Conservation (phyloP, 1,140 invertebrate species). For the Brachionus rotundiformis region DNA sequence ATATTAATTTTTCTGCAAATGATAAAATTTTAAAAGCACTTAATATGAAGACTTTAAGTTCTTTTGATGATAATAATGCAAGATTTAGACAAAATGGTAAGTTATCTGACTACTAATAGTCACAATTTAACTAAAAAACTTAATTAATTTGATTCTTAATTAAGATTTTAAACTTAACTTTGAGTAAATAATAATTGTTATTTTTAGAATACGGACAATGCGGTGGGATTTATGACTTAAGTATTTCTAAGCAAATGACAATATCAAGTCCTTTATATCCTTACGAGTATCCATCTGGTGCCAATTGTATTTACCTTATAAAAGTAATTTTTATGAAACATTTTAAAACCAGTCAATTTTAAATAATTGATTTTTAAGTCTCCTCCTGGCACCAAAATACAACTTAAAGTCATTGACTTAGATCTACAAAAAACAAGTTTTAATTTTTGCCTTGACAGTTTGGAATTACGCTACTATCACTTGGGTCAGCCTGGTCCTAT, state of each 20-base stretch:
- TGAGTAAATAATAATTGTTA: too few species aligned
- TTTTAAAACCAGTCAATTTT: not conserved
- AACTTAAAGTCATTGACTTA: not conserved
- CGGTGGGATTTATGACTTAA: constrained; percentile 33
- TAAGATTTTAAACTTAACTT: too few species aligned
- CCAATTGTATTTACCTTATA: not conserved
- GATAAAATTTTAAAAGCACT: not conserved
- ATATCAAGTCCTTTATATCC: constrained; percentile 48
- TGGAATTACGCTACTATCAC: constrained; percentile 39
- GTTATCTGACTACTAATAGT: too few species aligned
- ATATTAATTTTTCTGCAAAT: not conserved
- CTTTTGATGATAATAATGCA: not conserved
- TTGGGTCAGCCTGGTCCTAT: constrained; percentile 48
- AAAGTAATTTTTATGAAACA: not conserved
- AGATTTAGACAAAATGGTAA: not conserved
- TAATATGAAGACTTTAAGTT: not conserved
- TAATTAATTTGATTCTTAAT: too few species aligned
- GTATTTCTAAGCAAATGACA: not conserved
- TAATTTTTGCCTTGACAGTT: constrained; percentile 22
- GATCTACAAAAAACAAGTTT: constrained; percentile 10
- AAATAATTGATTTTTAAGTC: not conserved
- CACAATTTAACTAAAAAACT: too few species aligned
- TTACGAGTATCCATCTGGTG: not conserved
- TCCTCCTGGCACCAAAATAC: not conserved
- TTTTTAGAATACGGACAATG: not conserved